Conservation (phyloP, 2,113 vertebrate species). For the Petrocephalus zakoni region DNA sequence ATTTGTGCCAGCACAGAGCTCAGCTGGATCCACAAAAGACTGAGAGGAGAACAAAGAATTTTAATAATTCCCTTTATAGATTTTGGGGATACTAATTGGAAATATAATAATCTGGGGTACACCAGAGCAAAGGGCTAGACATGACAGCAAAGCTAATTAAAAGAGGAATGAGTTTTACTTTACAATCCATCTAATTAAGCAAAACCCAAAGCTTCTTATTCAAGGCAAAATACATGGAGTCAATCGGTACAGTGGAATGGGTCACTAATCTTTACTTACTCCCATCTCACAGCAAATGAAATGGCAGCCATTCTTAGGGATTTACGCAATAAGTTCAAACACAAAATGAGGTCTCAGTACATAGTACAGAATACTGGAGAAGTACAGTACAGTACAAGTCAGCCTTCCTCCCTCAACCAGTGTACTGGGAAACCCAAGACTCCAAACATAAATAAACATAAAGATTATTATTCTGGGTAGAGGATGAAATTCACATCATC, state of each 20-base stretch:
- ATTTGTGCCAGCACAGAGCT: background rate
- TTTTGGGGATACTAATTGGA: slow-evolving; percentile 19
- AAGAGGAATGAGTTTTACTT: background rate
- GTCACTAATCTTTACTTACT: background rate
- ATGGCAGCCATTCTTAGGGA: background rate
- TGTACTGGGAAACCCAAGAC: background rate
- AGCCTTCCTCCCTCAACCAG: background rate
- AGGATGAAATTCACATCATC: background rate
- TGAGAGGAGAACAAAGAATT: background rate
- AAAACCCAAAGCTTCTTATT: background rate
- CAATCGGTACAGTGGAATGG: background rate
- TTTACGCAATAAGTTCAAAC: background rate
- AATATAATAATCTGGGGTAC: slow-evolving; percentile 11
- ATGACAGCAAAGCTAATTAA: background rate
- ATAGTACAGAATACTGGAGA: background rate
- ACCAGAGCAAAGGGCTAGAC: background rate
- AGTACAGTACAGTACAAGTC: background rate
- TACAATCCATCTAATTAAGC: slow-evolving; percentile 11
- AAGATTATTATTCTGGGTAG: background rate
- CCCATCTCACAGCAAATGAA: background rate
- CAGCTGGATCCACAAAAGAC: background rate
- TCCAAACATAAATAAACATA: background rate
- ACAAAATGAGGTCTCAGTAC: background rate
- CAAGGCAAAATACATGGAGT: background rate
- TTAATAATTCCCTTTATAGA: slow-evolving; percentile 8